phyloP scores from a whole-genome alignment of 2,113 vertebrate genomes.

The Emydura subglobosa region DNA sequence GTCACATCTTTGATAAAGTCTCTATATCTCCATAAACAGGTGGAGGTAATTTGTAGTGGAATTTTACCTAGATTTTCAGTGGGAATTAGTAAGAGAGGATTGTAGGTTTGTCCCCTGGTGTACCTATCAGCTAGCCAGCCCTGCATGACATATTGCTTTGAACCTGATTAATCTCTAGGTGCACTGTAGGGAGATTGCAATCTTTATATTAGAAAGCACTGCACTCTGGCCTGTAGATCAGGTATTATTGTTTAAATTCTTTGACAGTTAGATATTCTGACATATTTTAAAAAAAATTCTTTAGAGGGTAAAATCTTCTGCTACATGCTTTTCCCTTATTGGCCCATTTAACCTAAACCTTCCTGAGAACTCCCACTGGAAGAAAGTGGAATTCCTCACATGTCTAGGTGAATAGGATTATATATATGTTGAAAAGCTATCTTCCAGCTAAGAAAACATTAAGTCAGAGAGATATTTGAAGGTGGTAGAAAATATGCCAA shows the following conservation, averaged over 20 bases:
- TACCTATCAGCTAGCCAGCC: not conserved
- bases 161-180: not conserved
- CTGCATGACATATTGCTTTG: not conserved
- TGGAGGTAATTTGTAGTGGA: not conserved
- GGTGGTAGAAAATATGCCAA: conserved; percentile 65
- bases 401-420: conserved; percentile 69
- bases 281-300: conserved; percentile 23
- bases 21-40: fast-evolving
- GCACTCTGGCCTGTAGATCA: conserved; percentile 6
- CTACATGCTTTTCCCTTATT: conserved; percentile 64
- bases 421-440: conserved; percentile 64
- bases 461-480: conserved; percentile 60
- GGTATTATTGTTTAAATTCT: conserved; percentile 61
- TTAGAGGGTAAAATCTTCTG: conserved; percentile 42
- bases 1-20: not conserved
- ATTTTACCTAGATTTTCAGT: not conserved
- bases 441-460: conserved; percentile 75
- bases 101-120: not conserved
- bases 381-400: conserved; percentile 70
- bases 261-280: conserved; percentile 64
- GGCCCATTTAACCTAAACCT: conserved; percentile 75
- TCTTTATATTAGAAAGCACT: conserved; percentile 28
- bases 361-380: conserved; percentile 78
- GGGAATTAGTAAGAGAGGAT: not conserved
- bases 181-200: not conserved